Conservation (phyloP, 2,888 invertebrate genomes). For the Lasioglossum marginatum region DNA sequence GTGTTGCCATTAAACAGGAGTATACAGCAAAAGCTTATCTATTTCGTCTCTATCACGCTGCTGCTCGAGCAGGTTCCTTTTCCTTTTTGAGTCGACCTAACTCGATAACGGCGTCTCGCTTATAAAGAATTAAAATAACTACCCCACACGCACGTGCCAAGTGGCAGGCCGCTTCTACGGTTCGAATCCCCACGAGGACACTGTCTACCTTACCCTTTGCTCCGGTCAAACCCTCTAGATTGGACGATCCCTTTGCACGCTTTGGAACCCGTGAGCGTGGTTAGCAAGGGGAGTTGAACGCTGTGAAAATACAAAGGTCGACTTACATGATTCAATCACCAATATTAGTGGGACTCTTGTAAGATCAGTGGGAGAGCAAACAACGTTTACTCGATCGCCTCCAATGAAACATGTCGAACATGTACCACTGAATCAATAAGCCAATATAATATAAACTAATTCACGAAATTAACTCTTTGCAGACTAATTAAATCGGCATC, state of each 20-base stretch:
- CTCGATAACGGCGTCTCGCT: conserved; percentile 75
- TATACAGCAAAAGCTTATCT: conserved; percentile 42
- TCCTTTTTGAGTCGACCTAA: conserved; percentile 53
- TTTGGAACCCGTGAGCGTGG: conserved; percentile 24
- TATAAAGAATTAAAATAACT: conserved; percentile 77
- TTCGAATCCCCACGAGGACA: conserved; percentile 65
- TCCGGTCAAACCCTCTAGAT: conserved; percentile 38
- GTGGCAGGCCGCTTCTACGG: conserved; percentile 56
- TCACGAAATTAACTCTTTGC: neutral
- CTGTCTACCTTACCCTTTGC: conserved; percentile 60
- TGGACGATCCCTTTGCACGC: conserved; percentile 43
- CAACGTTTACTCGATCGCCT: conserved; percentile 2
- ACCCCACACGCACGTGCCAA: conserved; percentile 67
- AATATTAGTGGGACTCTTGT: conserved; percentile 25
- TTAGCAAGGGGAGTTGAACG: conserved; percentile 28
- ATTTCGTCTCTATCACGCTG: conserved; percentile 30
- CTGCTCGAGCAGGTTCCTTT: conserved; percentile 25
- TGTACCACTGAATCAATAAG: conserved; percentile 2
- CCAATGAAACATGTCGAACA: conserved; percentile 18
- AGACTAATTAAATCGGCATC: neutral
- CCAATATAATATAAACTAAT: neutral
- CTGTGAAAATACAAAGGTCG: conserved; percentile 46
- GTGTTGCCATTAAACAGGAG: conserved; percentile 28
- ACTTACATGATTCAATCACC: conserved; percentile 50
- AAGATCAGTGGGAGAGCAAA: conserved; percentile 38